Conservation (phyloP, 2,888 invertebrate genomes). For the Margaritifera margaritifera region DNA sequence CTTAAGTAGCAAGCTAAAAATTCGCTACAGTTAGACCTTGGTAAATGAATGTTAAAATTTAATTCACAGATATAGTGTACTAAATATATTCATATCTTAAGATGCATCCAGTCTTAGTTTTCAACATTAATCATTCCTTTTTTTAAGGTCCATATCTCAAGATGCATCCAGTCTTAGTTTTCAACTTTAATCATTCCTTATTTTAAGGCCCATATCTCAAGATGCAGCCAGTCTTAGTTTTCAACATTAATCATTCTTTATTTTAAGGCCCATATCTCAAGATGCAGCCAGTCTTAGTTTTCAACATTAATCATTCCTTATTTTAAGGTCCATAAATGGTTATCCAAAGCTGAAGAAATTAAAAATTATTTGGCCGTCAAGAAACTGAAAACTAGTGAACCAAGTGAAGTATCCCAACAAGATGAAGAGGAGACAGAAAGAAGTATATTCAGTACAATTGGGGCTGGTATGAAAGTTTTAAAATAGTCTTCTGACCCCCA, state of each 20-base stretch:
- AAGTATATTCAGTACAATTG: too few species aligned
- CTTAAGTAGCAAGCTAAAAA: too few species aligned
- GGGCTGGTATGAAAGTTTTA: too few species aligned
- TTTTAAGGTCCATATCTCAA: too few species aligned
- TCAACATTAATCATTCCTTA: not conserved
- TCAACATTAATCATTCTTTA: not conserved
- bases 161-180: not conserved
- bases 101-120: not conserved
- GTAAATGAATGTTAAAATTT: too few species aligned
- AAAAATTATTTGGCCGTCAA: conserved; percentile 58
- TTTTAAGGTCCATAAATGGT: conserved; percentile 48
- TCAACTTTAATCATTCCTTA: not conserved
- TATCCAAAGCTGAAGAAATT: conserved; percentile 60
- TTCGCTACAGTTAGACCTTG: too few species aligned
- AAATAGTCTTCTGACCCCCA: too few species aligned
- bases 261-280: not conserved
- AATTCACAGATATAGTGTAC: too few species aligned
- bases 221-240: not conserved
- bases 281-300: not conserved
- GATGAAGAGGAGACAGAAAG: conserved; percentile 36
- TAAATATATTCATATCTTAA: not conserved
- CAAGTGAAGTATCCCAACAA: conserved; percentile 37
- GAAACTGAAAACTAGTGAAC: conserved; percentile 43
- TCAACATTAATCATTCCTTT: not conserved
- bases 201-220: not conserved